A percentile compares a stretch with the other conserved stretches of the same genome.
Evolutionary conservation across 2,797 vertebrate genomes (phyloP).

Genomic region (Sphenodon punctatus): DNA sequence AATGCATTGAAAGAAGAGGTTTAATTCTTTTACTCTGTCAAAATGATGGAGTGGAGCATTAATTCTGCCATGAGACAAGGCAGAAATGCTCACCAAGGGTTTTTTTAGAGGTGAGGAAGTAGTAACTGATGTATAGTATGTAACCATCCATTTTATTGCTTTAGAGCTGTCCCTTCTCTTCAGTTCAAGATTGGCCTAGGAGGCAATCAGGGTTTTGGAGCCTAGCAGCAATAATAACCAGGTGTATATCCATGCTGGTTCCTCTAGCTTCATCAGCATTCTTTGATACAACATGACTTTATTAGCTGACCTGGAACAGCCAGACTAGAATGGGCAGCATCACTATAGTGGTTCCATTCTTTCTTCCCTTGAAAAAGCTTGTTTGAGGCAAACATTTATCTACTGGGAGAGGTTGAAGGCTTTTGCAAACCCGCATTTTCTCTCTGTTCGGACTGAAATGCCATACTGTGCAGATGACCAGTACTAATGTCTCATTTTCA

Average conservation of each 20-base stretch:
- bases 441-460: neutral
- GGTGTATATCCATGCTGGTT: constrained; percentile 16
- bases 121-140: neutral
- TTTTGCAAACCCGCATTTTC: too few species aligned
- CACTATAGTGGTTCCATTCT: neutral
- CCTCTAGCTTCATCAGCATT: constrained; percentile 50
- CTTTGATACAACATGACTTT: constrained; percentile 34
- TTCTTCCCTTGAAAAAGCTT: neutral
- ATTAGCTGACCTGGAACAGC: neutral
- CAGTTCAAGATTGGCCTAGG: neutral
- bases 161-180: too few species aligned
- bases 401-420: neutral
- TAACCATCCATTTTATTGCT: neutral
- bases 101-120: neutral
- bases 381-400: neutral
- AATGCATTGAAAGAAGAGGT: neutral
- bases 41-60: neutral
- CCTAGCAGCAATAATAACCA: constrained; percentile 19
- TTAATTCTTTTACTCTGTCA: neutral
- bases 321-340: neutral
- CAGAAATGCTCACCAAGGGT: neutral
- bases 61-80: neutral
- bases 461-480: neutral
- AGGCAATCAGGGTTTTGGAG: neutral
- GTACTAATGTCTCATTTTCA: neutral